Conservation (phyloP, 1,140 invertebrate genomes). For the Trissolcus basalis region DNA sequence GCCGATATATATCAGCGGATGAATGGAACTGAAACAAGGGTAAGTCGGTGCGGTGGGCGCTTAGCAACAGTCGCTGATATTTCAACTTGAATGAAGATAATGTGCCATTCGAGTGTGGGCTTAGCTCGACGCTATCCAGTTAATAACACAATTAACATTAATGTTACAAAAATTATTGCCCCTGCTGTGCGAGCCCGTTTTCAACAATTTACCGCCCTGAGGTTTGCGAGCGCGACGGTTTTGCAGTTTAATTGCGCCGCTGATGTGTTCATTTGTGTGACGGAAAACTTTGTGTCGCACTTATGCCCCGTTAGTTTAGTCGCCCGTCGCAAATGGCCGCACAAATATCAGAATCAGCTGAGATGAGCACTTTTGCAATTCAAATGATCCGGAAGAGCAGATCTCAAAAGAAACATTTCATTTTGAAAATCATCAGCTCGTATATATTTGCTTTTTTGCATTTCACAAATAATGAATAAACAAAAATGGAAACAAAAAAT, state of each 20-base stretch:
- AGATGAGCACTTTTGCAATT: too few relatives aligned
- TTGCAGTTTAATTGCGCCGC: conserved; percentile 14
- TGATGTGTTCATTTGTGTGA: conserved; percentile 25
- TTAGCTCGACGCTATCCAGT: conserved; percentile 1
- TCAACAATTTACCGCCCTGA: conserved; percentile 11
- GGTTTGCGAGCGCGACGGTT: background rate
- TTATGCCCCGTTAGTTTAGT: conserved; percentile 10
- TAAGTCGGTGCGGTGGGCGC: conserved; percentile 52
- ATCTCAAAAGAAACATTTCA: too few relatives aligned
- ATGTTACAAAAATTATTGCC: conserved; percentile 30
- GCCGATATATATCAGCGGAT: conserved; percentile 59
- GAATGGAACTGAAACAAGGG: conserved; percentile 57
- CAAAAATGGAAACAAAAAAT: too few relatives aligned
- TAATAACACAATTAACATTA: conserved; percentile 41
- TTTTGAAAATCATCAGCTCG: too few relatives aligned
- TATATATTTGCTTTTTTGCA: too few relatives aligned
- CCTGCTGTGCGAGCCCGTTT: conserved; percentile 4
- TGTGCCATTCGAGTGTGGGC: background rate
- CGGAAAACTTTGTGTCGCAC: conserved; percentile 11
- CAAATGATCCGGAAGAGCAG: too few relatives aligned
- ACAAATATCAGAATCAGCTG: background rate
- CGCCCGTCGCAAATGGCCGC: background rate
- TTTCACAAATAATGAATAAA: too few relatives aligned
- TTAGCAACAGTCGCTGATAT: conserved; percentile 59
- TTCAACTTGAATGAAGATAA: conserved; percentile 50